Percentiles rank a stretch among this genome's conserved stretches.
These are phyloP conservation scores for Macrocentrus cingulum DNA, from an alignment of 1,140 invertebrate genomes.

Conservation along the genomic window DNA sequence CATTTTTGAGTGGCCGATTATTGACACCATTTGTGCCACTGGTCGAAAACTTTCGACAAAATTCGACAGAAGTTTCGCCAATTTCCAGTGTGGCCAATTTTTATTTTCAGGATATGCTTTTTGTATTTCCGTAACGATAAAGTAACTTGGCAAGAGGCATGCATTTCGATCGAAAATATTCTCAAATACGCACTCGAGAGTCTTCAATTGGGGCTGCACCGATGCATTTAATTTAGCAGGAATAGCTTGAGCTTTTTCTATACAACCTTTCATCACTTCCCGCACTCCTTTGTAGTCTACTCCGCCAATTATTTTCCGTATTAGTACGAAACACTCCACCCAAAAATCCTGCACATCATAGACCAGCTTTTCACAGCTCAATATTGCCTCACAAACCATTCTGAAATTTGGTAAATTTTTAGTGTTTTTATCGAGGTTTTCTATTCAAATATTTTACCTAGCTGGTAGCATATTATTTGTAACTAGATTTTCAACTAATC, in stretches of 20 bases:
- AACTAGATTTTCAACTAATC: constrained; percentile 73
- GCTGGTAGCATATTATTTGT: constrained; percentile 67
- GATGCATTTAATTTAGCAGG: constrained; percentile 76
- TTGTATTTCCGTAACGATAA: constrained; percentile 92
- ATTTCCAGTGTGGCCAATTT: constrained; percentile 88
- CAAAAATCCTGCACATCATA: constrained; percentile 81
- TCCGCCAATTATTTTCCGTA: constrained; percentile 81
- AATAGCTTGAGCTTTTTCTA: constrained; percentile 83
- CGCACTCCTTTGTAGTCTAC: constrained; percentile 95
- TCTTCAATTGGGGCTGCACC: constrained; percentile 76
- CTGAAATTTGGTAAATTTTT: constrained; percentile 63
- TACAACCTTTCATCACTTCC: constrained; percentile 88
- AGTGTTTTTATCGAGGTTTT: too few relatives aligned
- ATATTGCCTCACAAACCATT: constrained; percentile 80
- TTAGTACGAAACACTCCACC: constrained; percentile 84
- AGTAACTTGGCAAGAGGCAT: constrained; percentile 89
- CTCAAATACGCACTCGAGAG: constrained; percentile 78
- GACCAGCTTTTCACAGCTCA: constrained; percentile 76
- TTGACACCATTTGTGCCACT: constrained; percentile 93
- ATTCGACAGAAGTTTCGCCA: constrained; percentile 80
- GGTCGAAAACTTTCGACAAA: constrained; percentile 91
- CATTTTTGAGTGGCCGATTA: constrained; percentile 86
- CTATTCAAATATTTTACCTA: constrained; percentile 56
- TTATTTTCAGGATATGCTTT: constrained; percentile 82
- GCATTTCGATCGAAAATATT: constrained; percentile 92